phyloP scores from a whole-genome alignment of 2,797 vertebrate species.

The Pseudochirops corinnae region DNA sequence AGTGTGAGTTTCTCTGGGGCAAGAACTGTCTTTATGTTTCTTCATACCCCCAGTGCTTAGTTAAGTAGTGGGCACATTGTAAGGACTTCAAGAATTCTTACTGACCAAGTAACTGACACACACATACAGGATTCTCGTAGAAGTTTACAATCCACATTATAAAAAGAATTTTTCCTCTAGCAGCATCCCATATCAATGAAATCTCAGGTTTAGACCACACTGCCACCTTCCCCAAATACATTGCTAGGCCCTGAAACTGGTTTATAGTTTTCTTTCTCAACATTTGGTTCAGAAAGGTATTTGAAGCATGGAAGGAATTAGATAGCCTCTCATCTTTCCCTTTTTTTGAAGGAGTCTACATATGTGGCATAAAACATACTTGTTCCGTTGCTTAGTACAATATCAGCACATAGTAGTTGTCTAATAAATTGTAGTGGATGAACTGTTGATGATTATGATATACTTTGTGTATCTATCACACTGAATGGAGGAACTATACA shows the following conservation, averaged over 20 bases:
- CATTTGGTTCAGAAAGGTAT: background rate
- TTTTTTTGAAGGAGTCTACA: background rate
- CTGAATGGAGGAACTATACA: background rate
- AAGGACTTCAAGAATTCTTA: background rate
- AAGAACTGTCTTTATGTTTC: background rate
- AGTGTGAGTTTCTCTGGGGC: background rate
- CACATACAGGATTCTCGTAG: background rate
- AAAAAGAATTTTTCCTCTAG: background rate
- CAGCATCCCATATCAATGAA: background rate
- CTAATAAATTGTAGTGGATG: background rate
- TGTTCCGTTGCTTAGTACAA: background rate
- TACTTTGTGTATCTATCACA: background rate
- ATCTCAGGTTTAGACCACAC: background rate
- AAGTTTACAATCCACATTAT: background rate
- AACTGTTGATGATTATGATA: background rate
- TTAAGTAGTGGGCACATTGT: background rate
- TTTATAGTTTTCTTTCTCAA: background rate
- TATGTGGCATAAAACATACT: background rate
- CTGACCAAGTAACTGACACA: background rate
- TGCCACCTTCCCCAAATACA: background rate
- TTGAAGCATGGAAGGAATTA: background rate
- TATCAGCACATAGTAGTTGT: background rate
- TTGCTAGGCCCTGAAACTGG: background rate
- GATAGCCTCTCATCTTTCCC: background rate
- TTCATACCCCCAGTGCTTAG: background rate